Evolutionary conservation across 2,113 vertebrate genomes (phyloP), one percentile per base, ranked within the genome.

Genomic region (Chloropsis cyanopogon): DNA sequence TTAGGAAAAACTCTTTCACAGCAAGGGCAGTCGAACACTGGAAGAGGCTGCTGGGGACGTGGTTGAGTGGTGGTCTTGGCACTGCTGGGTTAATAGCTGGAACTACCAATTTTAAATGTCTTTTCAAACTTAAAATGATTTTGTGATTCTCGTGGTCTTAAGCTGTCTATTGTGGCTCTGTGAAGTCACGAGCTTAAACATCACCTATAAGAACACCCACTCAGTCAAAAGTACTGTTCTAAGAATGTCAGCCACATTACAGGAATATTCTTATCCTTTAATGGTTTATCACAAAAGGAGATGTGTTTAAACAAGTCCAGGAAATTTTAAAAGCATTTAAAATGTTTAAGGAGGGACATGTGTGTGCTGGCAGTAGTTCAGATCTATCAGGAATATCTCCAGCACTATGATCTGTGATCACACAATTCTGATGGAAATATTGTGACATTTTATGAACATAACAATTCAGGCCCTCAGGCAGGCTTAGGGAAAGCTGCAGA

Each of bases 141-240:
- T 28, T 11, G 28, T 23, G 23, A n/a, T 53, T 70, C 26, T 76
- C 29, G 7, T 33, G 21, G 15, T 80, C 59, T 47, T 14, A 10
- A 82, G 69, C 4, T 31, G 33, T 17, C 24, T 8, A 0, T 24
- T 1, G 0, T 1, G 31, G 31, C 35, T 70, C 60, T 47, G 14
- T 64, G 56, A 33, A 68, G 13, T 15, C 75, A 56, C 0, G 0
- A 76, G 63, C 46, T 54, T 17, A 61, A 23, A 49, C 3, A 24
- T 8, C 35, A 86, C 39, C 54, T 53, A 0, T 6, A 53, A 25
- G 17, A 75, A 52, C 3, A 52, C 4, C 56, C 39, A 13, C 25
- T 35, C 49, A 9, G 11, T 28, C 47, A 31, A 7, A 87, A 71
- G 44, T 6, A 52, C 42, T 44, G 12, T 20, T 78, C 39, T 19